Base-by-base conservation (phyloP, 1,140 invertebrate species). In the Xylocopa sonorina region DNA sequence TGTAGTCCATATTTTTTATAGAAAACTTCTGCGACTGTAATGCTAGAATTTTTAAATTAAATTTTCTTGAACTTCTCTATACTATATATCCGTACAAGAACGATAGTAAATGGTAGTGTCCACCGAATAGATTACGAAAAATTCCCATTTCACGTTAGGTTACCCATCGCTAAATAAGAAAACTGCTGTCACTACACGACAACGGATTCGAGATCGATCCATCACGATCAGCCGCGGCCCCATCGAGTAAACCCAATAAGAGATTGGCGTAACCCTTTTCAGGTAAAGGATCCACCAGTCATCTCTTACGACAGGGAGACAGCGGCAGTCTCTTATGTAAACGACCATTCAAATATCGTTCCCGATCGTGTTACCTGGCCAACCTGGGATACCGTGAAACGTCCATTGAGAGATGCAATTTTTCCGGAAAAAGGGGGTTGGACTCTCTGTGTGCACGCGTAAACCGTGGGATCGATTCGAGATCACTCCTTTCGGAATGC, bases 291-390 rank as follows among this genome's bases (percentile, higher is more conserved):
- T 60, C 29, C 10, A 29, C 29, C 10, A 29, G 24, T 60, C 55
- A 12, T 81, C 53, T 48, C 66, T 27, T 27, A 53, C 72, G 38
- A 63, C 43, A 48, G 51, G 1, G 78, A 60, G 67, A 67, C 50
- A 50, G n/a, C n/a, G 32, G 27, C 38, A 51, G 62, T 77, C 72
- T 86, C 88, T 88, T 89, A 89, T 88, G 87, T 88, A 88, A 89
- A 89, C 84, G 78, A 50, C 78, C 78, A 82, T 87, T 83, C 80
- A 87, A 88, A 88, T 88, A 88, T 86, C 76, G 34, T 51, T 48
- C 51, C 64, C 74, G 53, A 34, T 76, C 69, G 69, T 51, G 76
- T 62, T 78, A 84, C 82, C 86, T 86, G 82, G 55, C 18, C 27
- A 10, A 43, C 62, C 71, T 68, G 76, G 78, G 48, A 80, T 66